These are phyloP conservation scores for Leptinotarsa tumamoca DNA, from an alignment of 2,888 invertebrate species.

Conservation along the genomic window DNA sequence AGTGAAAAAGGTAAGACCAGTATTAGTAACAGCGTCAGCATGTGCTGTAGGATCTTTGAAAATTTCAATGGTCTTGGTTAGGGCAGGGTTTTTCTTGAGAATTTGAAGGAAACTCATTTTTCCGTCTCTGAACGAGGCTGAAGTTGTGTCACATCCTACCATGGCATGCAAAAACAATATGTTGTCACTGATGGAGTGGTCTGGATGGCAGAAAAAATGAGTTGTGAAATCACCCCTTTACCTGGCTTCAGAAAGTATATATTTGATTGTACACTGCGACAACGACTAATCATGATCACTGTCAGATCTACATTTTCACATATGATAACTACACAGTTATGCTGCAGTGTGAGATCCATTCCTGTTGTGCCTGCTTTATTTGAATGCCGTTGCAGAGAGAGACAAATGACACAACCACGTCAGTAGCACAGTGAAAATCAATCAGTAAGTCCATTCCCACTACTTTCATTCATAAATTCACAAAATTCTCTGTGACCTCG, in stretches of 20 bases:
- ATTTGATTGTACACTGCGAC: background rate
- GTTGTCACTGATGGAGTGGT: background rate
- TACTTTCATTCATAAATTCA: too few species aligned
- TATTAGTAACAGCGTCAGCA: background rate
- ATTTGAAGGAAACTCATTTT: too few species aligned
- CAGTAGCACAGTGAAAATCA: background rate
- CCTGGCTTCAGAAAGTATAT: background rate
- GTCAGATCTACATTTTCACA: too few species aligned
- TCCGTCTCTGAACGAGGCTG: too few species aligned
- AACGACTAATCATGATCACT: too few species aligned
- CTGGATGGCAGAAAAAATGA: background rate
- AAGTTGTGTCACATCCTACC: background rate
- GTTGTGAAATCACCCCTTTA: background rate
- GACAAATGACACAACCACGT: background rate
- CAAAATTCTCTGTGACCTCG: too few species aligned
- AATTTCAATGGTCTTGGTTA: background rate
- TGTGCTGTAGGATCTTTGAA: background rate
- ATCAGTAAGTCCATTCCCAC: too few species aligned
- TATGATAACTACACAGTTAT: background rate
- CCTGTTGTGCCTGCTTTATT: too few species aligned
- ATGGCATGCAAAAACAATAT: background rate
- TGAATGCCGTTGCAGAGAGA: background rate
- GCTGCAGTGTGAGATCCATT: constrained; percentile 19
- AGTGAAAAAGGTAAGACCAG: constrained; percentile 12
- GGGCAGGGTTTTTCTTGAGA: too few species aligned